These are phyloP conservation scores for Tarsius wallacei DNA, from an alignment of 2,797 vertebrate genomes.

Conservation along the genomic window DNA sequence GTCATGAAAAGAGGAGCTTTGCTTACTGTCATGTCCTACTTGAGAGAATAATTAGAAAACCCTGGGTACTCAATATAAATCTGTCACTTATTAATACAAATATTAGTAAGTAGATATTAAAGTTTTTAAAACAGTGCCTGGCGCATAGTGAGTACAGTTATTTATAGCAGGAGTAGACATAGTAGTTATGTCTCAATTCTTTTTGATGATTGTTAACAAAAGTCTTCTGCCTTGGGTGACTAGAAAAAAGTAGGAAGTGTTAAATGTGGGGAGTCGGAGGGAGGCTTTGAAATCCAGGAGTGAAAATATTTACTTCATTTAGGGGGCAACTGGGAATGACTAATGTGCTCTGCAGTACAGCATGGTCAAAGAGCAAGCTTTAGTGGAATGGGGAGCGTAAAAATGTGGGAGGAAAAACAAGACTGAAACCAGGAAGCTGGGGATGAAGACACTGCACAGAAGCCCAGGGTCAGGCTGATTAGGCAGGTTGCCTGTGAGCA, in stretches of 20 bases:
- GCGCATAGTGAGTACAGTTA: neutral
- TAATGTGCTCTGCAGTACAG: neutral
- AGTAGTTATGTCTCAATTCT: neutral
- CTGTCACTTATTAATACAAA: neutral
- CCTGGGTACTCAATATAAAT: neutral
- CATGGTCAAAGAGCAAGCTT: neutral
- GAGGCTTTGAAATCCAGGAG: neutral
- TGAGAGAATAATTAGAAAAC: conserved; percentile 40
- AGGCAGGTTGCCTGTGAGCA: neutral
- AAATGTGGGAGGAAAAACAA: neutral
- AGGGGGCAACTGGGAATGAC: neutral
- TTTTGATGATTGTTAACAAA: conserved; percentile 3
- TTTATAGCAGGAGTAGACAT: neutral
- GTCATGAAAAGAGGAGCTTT: neutral
- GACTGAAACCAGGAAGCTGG: neutral
- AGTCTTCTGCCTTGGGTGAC: neutral
- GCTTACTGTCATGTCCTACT: neutral
- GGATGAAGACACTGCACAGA: neutral
- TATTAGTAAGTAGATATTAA: neutral
- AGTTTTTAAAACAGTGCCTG: neutral
- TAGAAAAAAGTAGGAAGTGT: neutral
- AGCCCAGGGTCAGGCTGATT: too few relatives aligned
- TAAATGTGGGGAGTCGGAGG: neutral
- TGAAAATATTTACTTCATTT: neutral
- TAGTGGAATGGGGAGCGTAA: neutral